Evolutionary conservation across 2,797 vertebrate genomes (phyloP), one percentile per base, ranked within the genome.

Genomic region (Poecilia velifera): DNA sequence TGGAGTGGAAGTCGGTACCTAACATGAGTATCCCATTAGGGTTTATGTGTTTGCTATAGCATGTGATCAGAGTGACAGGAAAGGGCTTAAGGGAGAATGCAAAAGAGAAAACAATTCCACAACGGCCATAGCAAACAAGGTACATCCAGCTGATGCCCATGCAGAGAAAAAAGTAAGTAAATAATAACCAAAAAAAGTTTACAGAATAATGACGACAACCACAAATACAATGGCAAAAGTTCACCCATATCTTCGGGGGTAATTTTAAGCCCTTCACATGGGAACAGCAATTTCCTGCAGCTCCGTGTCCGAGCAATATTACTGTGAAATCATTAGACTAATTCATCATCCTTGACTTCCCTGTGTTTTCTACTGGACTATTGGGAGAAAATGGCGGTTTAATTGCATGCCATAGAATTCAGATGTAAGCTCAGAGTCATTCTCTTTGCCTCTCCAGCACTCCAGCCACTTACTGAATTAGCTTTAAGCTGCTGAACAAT

Each of bases 281-380:
- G 92, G 91, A 94, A 92, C 89, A 84, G 91, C 86, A 93, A 91
- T 95, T 95, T 95, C 92, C 92, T 93, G 87, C 89, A 89, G 94
- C 91, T 88, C 88, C 90, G 90, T 92, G 91, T 94, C 85, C 80
- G 83, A 94, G 92, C 85, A 78, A 89, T 92, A 91, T 95, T 93
- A 90, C 92, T 91, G 88, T 92, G 88, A 87, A 95, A 93, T 95
- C 92, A 92, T 92, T 91, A 90, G 88, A 89, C 90, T 95, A 95
- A 95, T 95, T 96, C 90, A 95, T 95, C 90, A 93, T 89, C 89
- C 90, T 91, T 89, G 85, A 91, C 91, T 94, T 92, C 89, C 91
- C 88, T 81, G 82, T 92, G 90, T 95, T 95, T 93, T 91, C 88
- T 84, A 85, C 87, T 84, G 87, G 90, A 91, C 90, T 90, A 57